These are phyloP conservation scores for Oscheius onirici DNA, from an alignment of 2,888 invertebrate genomes.

Conservation along the genomic window DNA sequence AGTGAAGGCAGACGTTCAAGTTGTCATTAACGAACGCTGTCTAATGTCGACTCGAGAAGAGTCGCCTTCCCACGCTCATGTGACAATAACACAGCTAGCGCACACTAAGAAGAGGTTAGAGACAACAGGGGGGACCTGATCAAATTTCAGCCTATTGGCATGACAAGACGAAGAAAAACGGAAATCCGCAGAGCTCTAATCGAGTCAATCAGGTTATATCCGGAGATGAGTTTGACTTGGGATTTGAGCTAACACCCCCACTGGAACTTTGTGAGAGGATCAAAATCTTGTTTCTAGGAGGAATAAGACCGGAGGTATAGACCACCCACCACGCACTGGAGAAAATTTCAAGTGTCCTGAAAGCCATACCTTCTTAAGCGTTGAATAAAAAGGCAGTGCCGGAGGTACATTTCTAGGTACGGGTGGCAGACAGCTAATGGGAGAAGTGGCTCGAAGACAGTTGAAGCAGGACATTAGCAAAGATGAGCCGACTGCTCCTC, in stretches of 20 bases:
- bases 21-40: neutral
- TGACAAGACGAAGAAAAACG: neutral
- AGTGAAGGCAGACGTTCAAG: too few relatives aligned
- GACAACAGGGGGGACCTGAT: constrained; percentile 6
- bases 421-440: neutral
- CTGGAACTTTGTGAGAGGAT: too few relatives aligned
- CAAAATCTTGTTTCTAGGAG: too few relatives aligned
- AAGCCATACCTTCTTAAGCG: too few relatives aligned
- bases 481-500: neutral
- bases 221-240: too few relatives aligned
- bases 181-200: too few relatives aligned
- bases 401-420: neutral
- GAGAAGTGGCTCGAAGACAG: neutral
- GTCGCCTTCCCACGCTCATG: constrained; percentile 17
- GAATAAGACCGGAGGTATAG: too few relatives aligned
- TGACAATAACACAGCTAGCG: constrained; percentile 21
- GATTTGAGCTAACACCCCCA: too few relatives aligned
- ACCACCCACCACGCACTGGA: too few relatives aligned
- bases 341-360: too few relatives aligned
- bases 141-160: constrained; percentile 21
- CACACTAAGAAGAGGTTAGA: constrained; percentile 19
- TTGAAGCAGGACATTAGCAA: neutral
- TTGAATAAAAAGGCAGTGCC: neutral
- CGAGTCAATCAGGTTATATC: too few relatives aligned
- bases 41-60: neutral